Percentiles rank a stretch among this genome's conserved stretches.
These are phyloP conservation scores for Cetoscarus ocellatus DNA, from an alignment of 2,797 vertebrate genomes.

Conservation along the genomic window DNA sequence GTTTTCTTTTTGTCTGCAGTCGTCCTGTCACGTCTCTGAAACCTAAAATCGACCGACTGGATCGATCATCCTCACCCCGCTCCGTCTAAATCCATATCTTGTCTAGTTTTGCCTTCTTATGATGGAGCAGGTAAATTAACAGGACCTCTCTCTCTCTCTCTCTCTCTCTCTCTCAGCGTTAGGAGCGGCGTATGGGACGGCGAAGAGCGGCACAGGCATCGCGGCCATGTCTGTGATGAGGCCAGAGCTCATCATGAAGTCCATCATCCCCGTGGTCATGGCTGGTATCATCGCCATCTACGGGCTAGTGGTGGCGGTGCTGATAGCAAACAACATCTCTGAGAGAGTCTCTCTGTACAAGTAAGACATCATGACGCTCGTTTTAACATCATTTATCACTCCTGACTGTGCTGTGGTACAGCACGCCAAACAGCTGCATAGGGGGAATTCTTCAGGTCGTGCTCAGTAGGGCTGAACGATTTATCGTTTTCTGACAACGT, in stretches of 20 bases:
- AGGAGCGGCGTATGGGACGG: slow-evolving; percentile 98
- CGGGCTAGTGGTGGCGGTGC: slow-evolving; percentile 97
- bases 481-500: too few relatives aligned
- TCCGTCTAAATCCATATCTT: slow-evolving; percentile 2
- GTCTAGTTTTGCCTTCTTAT: background rate
- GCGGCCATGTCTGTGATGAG: slow-evolving; percentile 99
- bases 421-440: too few relatives aligned
- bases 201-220: slow-evolving; percentile 98
- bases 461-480: too few relatives aligned
- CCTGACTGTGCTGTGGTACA: too few relatives aligned
- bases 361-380: slow-evolving; percentile 78
- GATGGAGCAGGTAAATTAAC: slow-evolving; percentile 1
- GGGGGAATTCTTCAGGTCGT: too few relatives aligned
- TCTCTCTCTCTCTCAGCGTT: slow-evolving; percentile 85
- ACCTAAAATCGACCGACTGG: background rate
- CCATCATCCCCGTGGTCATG: slow-evolving; percentile 99
- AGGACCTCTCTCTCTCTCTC: slow-evolving; percentile 23
- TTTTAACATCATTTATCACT: background rate
- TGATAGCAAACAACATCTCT: slow-evolving; percentile 95
- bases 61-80: background rate
- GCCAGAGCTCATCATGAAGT: slow-evolving; percentile 99
- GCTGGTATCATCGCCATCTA: slow-evolving; percentile 99
- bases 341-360: slow-evolving; percentile 90
- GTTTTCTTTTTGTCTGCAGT: background rate
- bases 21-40: background rate